Conservation (phyloP, 2,888 invertebrate species). For the Euplexia lucipara region DNA sequence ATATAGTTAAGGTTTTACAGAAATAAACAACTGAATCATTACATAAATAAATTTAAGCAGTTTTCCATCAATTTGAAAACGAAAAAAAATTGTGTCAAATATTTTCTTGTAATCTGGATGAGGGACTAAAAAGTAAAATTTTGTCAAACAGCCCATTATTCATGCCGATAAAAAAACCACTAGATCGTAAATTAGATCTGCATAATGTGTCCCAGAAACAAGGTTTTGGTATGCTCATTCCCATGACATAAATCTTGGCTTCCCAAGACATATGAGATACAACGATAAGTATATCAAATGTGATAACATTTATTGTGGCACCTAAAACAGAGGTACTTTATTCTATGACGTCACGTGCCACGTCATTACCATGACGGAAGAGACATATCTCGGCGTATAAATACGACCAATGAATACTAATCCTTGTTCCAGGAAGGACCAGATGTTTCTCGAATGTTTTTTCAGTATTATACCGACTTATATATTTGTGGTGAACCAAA, state of each 20-base stretch:
- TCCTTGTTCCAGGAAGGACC: constrained; percentile 33
- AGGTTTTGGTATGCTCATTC: constrained; percentile 1
- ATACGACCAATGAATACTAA: constrained; percentile 62
- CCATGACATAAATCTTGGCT: constrained; percentile 38
- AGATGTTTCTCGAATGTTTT: constrained; percentile 40
- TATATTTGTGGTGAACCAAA: constrained; percentile 28
- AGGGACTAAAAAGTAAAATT: too few relatives aligned
- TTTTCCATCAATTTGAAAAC: too few relatives aligned
- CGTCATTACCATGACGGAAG: constrained; percentile 57
- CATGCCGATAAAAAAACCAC: background rate
- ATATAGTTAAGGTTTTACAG: too few relatives aligned
- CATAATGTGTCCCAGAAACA: background rate
- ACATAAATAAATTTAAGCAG: too few relatives aligned
- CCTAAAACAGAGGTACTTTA: constrained; percentile 57
- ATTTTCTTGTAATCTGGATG: too few relatives aligned
- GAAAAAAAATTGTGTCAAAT: too few relatives aligned
- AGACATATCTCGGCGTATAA: constrained; percentile 56
- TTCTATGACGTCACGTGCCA: constrained; percentile 58
- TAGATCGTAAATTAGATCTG: background rate
- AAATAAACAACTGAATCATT: too few relatives aligned
- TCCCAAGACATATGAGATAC: constrained; percentile 31
- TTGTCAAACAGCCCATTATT: too few relatives aligned
- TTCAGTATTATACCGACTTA: constrained; percentile 11
- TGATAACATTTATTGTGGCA: constrained; percentile 38
- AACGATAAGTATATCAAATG: constrained; percentile 55